These are phyloP conservation scores for Willowsia nigromaculata DNA, from an alignment of 2,888 invertebrate genomes.

Conservation along the genomic window DNA sequence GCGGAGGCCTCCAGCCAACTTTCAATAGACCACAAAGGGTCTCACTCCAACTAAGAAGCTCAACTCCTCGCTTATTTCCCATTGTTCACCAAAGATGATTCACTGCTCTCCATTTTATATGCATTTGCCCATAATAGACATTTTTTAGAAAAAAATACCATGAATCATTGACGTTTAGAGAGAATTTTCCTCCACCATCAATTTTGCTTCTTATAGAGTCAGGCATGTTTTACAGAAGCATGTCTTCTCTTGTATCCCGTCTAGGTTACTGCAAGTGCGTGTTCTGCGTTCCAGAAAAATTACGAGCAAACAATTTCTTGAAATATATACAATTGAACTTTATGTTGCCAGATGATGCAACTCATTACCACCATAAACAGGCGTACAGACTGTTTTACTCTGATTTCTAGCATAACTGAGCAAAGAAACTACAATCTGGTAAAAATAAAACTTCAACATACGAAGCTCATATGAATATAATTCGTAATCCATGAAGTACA, in stretches of 20 bases:
- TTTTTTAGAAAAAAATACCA: conserved; percentile 55
- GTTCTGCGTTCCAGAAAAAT: conserved; percentile 16
- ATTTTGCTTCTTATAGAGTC: not conserved
- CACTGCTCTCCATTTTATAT: conserved; percentile 38
- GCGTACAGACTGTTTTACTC: not conserved
- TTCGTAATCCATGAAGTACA: too few relatives aligned
- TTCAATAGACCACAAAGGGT: conserved; percentile 71
- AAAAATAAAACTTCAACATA: not conserved
- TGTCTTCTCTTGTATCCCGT: not conserved
- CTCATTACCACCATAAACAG: not conserved
- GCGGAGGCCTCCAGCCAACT: conserved; percentile 69
- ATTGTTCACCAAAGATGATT: conserved; percentile 69
- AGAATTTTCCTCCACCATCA: conserved; percentile 2
- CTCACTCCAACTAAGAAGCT: conserved; percentile 28
- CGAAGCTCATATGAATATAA: not conserved
- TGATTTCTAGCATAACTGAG: not conserved
- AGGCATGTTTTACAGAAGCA: not conserved
- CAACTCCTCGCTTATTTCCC: conserved; percentile 55
- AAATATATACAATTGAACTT: not conserved
- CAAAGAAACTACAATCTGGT: not conserved
- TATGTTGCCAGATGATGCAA: not conserved
- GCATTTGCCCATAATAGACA: conserved; percentile 49
- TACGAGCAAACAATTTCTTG: not conserved
- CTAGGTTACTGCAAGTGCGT: not conserved
- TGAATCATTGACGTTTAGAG: conserved; percentile 60